A percentile compares a stretch with the other conserved stretches of the same genome.
phyloP scores from a whole-genome alignment of 1,140 invertebrate genomes.

The Mamestra configurata region DNA sequence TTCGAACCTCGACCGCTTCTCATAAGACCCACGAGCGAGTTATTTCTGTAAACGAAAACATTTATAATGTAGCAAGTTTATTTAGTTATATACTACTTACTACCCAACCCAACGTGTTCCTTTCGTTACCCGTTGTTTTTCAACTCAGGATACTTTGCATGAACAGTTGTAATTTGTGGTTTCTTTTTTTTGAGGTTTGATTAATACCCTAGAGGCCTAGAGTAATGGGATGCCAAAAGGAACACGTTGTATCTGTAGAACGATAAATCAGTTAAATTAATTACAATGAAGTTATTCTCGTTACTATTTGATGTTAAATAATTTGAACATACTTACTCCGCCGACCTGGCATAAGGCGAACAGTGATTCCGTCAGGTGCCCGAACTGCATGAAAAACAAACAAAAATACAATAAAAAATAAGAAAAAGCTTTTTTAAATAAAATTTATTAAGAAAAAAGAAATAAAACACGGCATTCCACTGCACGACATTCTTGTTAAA shows the following conservation, averaged over 20 bases:
- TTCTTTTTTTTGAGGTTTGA: too few relatives aligned
- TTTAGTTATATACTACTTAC: too few relatives aligned
- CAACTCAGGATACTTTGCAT: too few relatives aligned
- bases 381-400: constrained; percentile 80
- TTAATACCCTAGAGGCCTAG: too few relatives aligned
- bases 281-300: too few relatives aligned
- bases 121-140: too few relatives aligned
- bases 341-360: constrained; percentile 85
- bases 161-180: too few relatives aligned
- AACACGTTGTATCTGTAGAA: too few relatives aligned
- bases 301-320: too few relatives aligned
- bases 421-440: constrained; percentile 32
- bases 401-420: constrained; percentile 48
- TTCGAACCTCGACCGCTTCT: constrained; percentile 65
- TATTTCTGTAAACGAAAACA: constrained; percentile 84
- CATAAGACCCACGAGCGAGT: constrained; percentile 87
- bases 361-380: constrained; percentile 84
- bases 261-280: too few relatives aligned
- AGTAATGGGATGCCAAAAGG: too few relatives aligned
- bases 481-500: constrained; percentile 47
- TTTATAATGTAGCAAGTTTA: not conserved
- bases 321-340: constrained; percentile 80
- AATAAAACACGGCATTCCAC: constrained; percentile 52
- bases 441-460: constrained; percentile 35
- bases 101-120: too few relatives aligned